These are phyloP conservation scores for Mesochorus sp. DNA, from an alignment of 2,888 invertebrate genomes.

Conservation along the genomic window DNA sequence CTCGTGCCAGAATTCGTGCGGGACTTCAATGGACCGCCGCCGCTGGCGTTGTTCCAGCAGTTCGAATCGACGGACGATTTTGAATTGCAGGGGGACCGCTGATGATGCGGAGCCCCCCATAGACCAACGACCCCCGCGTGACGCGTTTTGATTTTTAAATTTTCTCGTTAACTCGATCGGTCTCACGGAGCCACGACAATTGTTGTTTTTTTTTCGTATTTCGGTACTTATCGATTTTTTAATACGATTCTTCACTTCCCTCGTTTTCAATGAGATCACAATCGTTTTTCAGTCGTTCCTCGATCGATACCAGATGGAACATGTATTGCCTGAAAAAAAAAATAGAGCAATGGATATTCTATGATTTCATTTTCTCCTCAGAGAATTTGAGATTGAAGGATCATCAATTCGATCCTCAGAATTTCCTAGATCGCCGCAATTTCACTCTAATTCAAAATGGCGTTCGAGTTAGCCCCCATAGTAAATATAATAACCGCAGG, in stretches of 20 bases:
- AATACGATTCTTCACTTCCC: neutral
- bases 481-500: too few relatives aligned
- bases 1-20: slow-evolving; percentile 71
- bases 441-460: too few relatives aligned
- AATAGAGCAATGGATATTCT: neutral
- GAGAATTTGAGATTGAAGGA: too few relatives aligned
- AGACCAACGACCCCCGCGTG: slow-evolving; percentile 81
- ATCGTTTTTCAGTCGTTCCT: slow-evolving; percentile 60
- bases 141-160: slow-evolving; percentile 77
- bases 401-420: too few relatives aligned
- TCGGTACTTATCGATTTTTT: neutral
- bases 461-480: too few relatives aligned
- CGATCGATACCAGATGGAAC: slow-evolving; percentile 48
- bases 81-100: slow-evolving; percentile 80
- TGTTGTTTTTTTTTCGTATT: neutral
- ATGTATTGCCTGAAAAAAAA: slow-evolving; percentile 63
- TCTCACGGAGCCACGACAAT: neutral
- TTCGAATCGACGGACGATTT: slow-evolving; percentile 68
- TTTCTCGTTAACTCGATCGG: slow-evolving; percentile 4
- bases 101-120: slow-evolving; percentile 81
- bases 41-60: slow-evolving; percentile 71
- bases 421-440: too few relatives aligned
- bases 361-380: too few relatives aligned
- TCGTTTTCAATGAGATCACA: slow-evolving; percentile 16
- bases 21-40: slow-evolving; percentile 37